A percentile compares a stretch with the other conserved stretches of the same genome.
These are phyloP conservation scores for Periparus ater DNA, from an alignment of 2,797 vertebrate species.

Conservation along the genomic window DNA sequence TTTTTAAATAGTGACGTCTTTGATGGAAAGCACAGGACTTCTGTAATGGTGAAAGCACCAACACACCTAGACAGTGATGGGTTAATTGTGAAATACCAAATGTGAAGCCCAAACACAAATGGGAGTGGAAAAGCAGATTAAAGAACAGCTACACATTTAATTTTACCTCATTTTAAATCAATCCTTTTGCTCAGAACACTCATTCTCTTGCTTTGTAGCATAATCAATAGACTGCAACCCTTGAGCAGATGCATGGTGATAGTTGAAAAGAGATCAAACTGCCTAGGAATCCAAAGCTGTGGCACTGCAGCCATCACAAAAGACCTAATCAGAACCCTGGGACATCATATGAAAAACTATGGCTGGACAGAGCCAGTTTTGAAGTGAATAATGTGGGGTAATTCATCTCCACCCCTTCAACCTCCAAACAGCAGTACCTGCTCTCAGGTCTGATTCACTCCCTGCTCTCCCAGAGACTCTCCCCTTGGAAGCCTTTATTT, in stretches of 20 bases:
- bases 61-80: accelerated
- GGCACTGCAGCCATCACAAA: neutral
- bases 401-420: neutral
- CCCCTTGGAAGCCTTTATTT: neutral
- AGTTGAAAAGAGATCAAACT: neutral
- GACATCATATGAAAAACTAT: neutral
- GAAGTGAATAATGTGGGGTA: neutral
- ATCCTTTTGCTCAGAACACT: neutral
- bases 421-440: neutral
- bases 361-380: neutral
- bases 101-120: neutral
- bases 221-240: neutral
- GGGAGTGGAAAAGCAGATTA: neutral
- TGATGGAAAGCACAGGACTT: neutral
- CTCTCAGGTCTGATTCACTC: neutral
- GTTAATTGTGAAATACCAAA: neutral
- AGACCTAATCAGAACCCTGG: neutral
- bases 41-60: neutral
- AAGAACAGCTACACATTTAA: neutral
- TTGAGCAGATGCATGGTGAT: neutral
- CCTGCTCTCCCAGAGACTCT: neutral
- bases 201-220: neutral
- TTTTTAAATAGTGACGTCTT: neutral
- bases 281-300: neutral
- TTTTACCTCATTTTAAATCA: neutral